phyloP scores from a whole-genome alignment of 1,140 invertebrate genomes.

The Zaprionus gabonicus region DNA sequence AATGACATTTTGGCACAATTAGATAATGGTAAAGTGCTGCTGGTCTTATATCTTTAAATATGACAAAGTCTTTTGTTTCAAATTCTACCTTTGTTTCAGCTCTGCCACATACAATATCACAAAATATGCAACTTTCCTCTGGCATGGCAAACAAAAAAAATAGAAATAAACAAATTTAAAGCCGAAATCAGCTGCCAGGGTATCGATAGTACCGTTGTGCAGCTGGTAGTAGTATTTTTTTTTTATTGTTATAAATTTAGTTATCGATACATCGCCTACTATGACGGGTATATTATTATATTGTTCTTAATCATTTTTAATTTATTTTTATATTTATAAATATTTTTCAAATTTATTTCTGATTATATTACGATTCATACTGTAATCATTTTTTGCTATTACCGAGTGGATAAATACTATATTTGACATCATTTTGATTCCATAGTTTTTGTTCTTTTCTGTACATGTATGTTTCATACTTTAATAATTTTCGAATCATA shows the following conservation, averaged over 20 bases:
- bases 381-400: too few species aligned
- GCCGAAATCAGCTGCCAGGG: not conserved
- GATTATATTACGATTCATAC: too few species aligned
- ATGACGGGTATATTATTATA: too few species aligned
- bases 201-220: not conserved
- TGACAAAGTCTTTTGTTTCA: conserved; percentile 91
- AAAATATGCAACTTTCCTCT: conserved; percentile 87
- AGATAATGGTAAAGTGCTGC: conserved; percentile 92
- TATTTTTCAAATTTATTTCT: too few species aligned
- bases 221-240: not conserved
- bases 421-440: too few species aligned
- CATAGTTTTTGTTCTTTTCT: too few species aligned
- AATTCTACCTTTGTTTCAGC: conserved; percentile 86
- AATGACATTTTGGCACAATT: conserved; percentile 91
- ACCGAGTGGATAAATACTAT: too few species aligned
- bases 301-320: too few species aligned
- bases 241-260: not conserved
- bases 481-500: too few species aligned
- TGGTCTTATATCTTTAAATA: conserved; percentile 94
- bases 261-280: not conserved
- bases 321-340: too few species aligned
- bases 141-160: conserved; percentile 1
- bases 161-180: not conserved
- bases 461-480: too few species aligned
- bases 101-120: conserved; percentile 88